Percentiles rank a stretch among this genome's conserved stretches.
These are phyloP conservation scores for Synanthedon formicaeformis DNA, from an alignment of 2,888 invertebrate species.

Conservation along the genomic window DNA sequence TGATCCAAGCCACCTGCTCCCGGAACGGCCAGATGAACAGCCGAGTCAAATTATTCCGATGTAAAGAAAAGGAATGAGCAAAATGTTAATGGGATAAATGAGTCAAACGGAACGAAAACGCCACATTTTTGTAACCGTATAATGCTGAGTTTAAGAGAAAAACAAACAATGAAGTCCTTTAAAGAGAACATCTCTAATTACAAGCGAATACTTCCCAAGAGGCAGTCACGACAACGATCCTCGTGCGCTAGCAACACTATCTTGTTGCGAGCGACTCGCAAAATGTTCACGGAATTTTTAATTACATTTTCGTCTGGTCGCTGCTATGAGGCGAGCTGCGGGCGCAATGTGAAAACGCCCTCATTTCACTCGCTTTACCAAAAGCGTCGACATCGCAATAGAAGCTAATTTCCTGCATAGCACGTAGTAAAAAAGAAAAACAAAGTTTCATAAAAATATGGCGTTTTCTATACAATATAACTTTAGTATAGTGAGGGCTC, in stretches of 20 bases:
- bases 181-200: slow-evolving; percentile 59
- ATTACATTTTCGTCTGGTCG: slow-evolving; percentile 69
- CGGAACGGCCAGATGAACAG: slow-evolving; percentile 3
- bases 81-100: too few relatives aligned
- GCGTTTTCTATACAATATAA: slow-evolving; percentile 21
- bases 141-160: slow-evolving; percentile 20
- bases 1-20: slow-evolving; percentile 92
- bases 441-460: slow-evolving; percentile 45
- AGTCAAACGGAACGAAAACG: slow-evolving; percentile 8
- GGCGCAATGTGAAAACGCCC: slow-evolving; percentile 49
- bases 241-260: slow-evolving; percentile 59
- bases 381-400: slow-evolving; percentile 70
- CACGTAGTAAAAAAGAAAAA: slow-evolving; percentile 54
- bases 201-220: slow-evolving; percentile 62
- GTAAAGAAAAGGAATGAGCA: too few relatives aligned
- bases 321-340: slow-evolving; percentile 54
- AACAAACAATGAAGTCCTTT: slow-evolving; percentile 46
- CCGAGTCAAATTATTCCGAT: neutral
- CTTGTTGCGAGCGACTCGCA: slow-evolving; percentile 62
- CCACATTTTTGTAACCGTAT: slow-evolving; percentile 26
- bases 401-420: slow-evolving; percentile 70
- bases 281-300: slow-evolving; percentile 71
- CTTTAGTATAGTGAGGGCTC: neutral
- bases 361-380: slow-evolving; percentile 64
- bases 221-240: slow-evolving; percentile 61